phyloP scores from a whole-genome alignment of 1,140 invertebrate genomes.

The Galleria mellonella region DNA sequence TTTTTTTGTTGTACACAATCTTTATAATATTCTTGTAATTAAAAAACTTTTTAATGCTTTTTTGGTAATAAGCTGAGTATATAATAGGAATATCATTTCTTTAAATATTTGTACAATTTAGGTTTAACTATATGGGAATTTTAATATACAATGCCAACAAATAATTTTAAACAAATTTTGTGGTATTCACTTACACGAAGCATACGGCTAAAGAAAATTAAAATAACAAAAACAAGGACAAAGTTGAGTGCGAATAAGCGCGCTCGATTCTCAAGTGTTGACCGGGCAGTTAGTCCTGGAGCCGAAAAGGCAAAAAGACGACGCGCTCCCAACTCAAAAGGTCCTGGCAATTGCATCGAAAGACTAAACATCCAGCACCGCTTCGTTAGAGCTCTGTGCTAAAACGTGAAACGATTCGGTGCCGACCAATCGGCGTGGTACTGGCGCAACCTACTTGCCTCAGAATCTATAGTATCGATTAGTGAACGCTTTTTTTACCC shows the following conservation, averaged over 20 bases:
- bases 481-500: constrained; percentile 64
- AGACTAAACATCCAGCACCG: constrained; percentile 63
- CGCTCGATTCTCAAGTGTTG: constrained; percentile 62
- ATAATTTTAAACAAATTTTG: too few species aligned
- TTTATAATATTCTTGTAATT: too few species aligned
- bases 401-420: constrained; percentile 40
- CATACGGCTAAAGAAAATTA: constrained; percentile 17
- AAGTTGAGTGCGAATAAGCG: constrained; percentile 64
- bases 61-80: too few species aligned
- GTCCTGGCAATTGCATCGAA: constrained; percentile 49
- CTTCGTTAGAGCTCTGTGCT: constrained; percentile 58
- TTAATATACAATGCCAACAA: too few species aligned
- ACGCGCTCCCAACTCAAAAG: constrained; percentile 39
- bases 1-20: too few species aligned
- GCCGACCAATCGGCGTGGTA: constrained; percentile 51
- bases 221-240: constrained; percentile 36
- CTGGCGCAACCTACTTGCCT: constrained; percentile 65
- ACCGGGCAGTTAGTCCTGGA: constrained; percentile 37
- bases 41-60: too few species aligned
- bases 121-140: too few species aligned
- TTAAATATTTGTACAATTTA: too few species aligned
- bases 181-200: too few species aligned
- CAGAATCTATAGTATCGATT: constrained; percentile 73
- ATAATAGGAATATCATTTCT: too few species aligned
- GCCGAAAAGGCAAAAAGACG: constrained; percentile 35